Evolutionary conservation across 2,113 vertebrate genomes (phyloP), one percentile per base, ranked within the genome.

Genomic region (Boleophthalmus pectinirostris): DNA sequence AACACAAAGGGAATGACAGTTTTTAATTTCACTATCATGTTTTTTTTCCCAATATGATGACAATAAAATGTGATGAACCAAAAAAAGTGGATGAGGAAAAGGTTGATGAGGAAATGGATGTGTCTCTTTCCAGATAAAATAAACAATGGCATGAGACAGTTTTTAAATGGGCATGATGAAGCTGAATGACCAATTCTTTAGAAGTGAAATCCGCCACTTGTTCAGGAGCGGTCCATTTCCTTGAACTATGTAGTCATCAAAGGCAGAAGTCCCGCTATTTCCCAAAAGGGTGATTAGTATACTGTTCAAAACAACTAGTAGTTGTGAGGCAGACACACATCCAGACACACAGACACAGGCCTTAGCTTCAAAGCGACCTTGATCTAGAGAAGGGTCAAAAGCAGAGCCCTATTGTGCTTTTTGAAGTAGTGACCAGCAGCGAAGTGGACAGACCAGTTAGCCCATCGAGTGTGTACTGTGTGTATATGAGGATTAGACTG

Each of bases 291-390:
- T 69, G 78, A 70, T 80, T 67, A 74, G 29, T 76, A 35, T 24
- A 49, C 29, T 70, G 68, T 64, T 79, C 54, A 73, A 43, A 58
- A 75, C 38, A n/a, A 69, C 75, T 58, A 70, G 74, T 72, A 75
- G 56, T 63, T 21, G 2, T 45, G 60, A 9, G 29, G 66, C 49
- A 60, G 49, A 69, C 54, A 64, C 35, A 60, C 61, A 69, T 61
- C 25, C 61, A 64, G 29, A 8, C 16, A 65, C 38, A 33, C 54
- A 56, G 23, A 67, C 18, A 74, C 46, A 61, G 65, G 66, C 35
- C 45, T 47, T 16, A 79, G 57, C 80, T 87, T 92, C 88, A 88
- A 91, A 92, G 88, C 80, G 53, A 82, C 85, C 87, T 91, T 83
- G 82, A 88, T 88, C 77, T 53, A 67, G 21, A 38, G 66, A 70